Percentiles rank a stretch among this genome's conserved stretches.
These are phyloP conservation scores for Atractosteus spatula DNA, from an alignment of 2,113 vertebrate species.

Conservation along the genomic window DNA sequence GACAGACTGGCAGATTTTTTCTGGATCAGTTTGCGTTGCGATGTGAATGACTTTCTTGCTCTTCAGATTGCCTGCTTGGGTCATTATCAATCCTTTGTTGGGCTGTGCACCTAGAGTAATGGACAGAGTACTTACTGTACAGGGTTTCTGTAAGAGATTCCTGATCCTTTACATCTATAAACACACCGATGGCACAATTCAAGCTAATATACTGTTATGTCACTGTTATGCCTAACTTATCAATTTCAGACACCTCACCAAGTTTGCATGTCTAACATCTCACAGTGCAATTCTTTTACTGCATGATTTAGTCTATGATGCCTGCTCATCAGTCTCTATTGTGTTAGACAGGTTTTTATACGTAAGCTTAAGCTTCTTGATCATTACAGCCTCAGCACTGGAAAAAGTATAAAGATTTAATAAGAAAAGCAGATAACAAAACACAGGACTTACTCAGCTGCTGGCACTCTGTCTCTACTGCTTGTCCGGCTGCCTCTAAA, in stretches of 20 bases:
- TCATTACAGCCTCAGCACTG: too few relatives aligned
- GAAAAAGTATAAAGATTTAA: too few relatives aligned
- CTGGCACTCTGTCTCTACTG: slow-evolving; percentile 63
- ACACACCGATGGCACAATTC: background rate
- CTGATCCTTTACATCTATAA: background rate
- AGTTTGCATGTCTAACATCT: too few relatives aligned
- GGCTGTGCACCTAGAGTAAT: slow-evolving; percentile 54
- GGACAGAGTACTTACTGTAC: background rate
- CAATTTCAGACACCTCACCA: too few relatives aligned
- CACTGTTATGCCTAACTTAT: too few relatives aligned
- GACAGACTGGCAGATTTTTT: slow-evolving; percentile 42
- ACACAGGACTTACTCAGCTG: slow-evolving; percentile 56
- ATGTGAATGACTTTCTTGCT: slow-evolving; percentile 84
- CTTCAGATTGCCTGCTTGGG: slow-evolving; percentile 67
- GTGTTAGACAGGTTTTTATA: too few relatives aligned
- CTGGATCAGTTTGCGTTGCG: slow-evolving; percentile 33
- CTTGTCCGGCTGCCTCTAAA: slow-evolving; percentile 74
- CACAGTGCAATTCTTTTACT: background rate
- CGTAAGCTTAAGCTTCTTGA: too few relatives aligned
- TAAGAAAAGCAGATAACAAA: background rate
- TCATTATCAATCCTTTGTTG: slow-evolving; percentile 63
- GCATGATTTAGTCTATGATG: too few relatives aligned
- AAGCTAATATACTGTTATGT: background rate
- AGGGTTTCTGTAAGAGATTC: too few relatives aligned
- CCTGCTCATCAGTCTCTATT: too few relatives aligned